Evolutionary conservation across 1,140 invertebrate species (phyloP), one percentile per base, ranked within the genome.

Genomic region (Marisa cornuarietis): DNA sequence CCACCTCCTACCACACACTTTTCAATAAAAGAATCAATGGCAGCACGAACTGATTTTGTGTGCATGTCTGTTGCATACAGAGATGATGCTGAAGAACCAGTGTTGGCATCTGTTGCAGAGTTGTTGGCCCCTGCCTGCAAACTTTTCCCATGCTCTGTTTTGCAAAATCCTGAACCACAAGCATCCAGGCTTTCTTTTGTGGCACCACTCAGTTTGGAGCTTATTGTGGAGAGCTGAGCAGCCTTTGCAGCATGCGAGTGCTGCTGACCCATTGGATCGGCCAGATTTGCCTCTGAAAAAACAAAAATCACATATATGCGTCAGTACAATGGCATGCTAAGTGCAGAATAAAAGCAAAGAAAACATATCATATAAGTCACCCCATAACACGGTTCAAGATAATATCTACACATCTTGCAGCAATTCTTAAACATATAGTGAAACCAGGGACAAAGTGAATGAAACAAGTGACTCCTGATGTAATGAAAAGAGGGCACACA

Each of bases 1-100:
- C 96, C 93, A 92, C 93, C 68, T 94, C 95, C 9, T 91, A 92
- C 81, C 93, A 95, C 13, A 91, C 92, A 79, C 42, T 90, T 52
- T 87, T 92, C 77, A 90, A 92, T 87, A 22, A 79, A 76, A 52
- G 81, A 74, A 66, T 83, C 81, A 0, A 84, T 82, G 71, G 79
- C 81, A 24, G 79, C 81, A n/a, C 82, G 79, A 8, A 83, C 77
- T 5, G 81, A 82, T 73, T 80, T 78, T 16, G 52, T 65, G 49
- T 76, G 65, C 4, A 74, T 61, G 20, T 77, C 81, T 9, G 18
- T 58, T 8, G 63, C 78, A 42, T 16, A 49, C 62, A 26, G 31
- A 71, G 54, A 58, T 18, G 54, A 58, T 58, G 54, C 54, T 9
- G 54, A 58, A 9, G 54, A 58, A 58, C 31, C 31, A 68, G n/a